Conservation (phyloP, 2,888 invertebrate genomes). For the Callimorpha dominula region DNA sequence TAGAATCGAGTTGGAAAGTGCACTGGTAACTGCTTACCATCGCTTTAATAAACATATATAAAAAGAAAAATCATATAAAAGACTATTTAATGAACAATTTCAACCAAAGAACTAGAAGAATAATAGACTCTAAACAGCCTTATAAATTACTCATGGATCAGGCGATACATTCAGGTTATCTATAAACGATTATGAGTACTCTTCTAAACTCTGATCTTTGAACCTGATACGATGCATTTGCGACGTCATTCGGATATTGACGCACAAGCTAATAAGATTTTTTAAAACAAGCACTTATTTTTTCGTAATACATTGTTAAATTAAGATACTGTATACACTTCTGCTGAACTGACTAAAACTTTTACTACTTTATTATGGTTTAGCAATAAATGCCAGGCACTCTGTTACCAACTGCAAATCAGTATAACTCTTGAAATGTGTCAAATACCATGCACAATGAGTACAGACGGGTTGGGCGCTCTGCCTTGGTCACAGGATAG, state of each 20-base stretch:
- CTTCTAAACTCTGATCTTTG: constrained; percentile 13
- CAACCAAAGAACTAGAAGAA: background rate
- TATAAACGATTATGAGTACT: background rate
- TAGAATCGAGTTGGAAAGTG: background rate
- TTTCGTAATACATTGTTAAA: background rate
- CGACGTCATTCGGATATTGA: constrained; percentile 3
- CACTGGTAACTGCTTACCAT: background rate
- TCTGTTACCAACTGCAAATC: background rate
- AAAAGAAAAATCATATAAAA: background rate
- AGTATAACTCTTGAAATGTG: background rate
- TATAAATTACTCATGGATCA: background rate
- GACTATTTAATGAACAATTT: background rate
- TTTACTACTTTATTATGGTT: background rate
- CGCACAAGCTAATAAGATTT: background rate
- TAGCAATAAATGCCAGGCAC: background rate
- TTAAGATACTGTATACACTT: background rate
- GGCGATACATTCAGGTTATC: constrained; percentile 7
- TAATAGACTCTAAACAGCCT: background rate
- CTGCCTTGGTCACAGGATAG: too few species aligned
- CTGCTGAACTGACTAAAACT: background rate
- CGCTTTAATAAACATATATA: background rate
- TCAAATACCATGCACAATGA: background rate
- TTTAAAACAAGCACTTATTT: background rate
- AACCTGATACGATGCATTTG: constrained; percentile 7
- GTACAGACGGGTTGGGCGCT: too few species aligned